phyloP scores from a whole-genome alignment of 2,113 vertebrate species.

The Rhegmatorhina hoffmannsi region DNA sequence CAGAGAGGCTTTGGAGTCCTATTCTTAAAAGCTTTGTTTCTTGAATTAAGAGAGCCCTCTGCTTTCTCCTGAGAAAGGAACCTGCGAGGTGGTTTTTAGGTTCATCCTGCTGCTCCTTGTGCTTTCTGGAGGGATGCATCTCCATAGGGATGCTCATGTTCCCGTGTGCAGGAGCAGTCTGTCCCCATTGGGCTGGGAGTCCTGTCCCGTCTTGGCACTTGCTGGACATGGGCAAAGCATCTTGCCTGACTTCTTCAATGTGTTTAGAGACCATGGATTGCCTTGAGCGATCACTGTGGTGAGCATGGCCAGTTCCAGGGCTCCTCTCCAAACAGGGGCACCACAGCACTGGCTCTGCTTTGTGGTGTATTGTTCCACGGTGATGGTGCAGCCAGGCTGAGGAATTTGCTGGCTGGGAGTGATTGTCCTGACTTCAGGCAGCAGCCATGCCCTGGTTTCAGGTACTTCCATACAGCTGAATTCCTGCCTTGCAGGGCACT shows the following conservation, averaged over 20 bases:
- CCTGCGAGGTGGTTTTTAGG: neutral
- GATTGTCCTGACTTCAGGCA: neutral
- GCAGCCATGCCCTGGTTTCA: neutral
- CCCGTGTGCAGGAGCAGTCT: accelerated
- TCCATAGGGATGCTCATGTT: accelerated
- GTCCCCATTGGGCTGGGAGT: accelerated
- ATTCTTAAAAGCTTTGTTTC: neutral
- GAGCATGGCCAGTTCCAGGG: neutral
- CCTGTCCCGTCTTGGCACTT: neutral
- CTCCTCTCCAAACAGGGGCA: neutral
- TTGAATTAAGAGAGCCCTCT: neutral
- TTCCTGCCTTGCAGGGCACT: neutral
- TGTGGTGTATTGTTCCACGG: neutral
- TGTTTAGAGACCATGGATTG: neutral
- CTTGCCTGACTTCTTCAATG: neutral
- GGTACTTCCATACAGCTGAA: neutral
- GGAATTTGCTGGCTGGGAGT: slow-evolving; percentile 41
- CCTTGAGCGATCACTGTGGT: neutral
- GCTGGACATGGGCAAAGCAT: neutral
- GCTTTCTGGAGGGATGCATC: accelerated
- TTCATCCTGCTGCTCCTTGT: neutral
- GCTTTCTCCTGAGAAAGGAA: neutral
- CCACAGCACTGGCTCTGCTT: slow-evolving; percentile 7
- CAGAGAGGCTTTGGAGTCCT: neutral
- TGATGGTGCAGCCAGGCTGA: slow-evolving; percentile 17